Percentiles rank a stretch among this genome's conserved stretches.
Evolutionary conservation across 2,113 vertebrate genomes (phyloP).

Genomic region (Myodes glareolus): DNA sequence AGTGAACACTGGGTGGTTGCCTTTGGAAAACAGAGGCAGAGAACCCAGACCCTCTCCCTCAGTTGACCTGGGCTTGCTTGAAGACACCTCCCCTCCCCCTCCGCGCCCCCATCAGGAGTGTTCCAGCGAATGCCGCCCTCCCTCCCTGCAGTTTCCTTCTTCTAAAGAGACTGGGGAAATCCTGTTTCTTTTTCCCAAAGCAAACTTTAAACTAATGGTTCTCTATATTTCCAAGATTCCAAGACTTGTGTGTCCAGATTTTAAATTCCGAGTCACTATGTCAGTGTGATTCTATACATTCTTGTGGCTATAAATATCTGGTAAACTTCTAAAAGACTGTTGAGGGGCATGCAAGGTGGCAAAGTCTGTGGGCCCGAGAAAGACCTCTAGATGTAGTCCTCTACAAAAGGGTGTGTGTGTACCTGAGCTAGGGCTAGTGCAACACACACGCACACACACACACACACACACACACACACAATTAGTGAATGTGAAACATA

Average conservation of each 20-base stretch:
- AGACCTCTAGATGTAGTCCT: not conserved
- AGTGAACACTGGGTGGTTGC: not conserved
- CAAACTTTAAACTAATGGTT: not conserved
- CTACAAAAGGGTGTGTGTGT: not conserved
- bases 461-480: not conserved
- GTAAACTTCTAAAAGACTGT: not conserved
- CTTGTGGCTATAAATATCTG: not conserved
- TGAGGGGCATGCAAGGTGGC: too few species aligned
- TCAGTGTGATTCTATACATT: not conserved
- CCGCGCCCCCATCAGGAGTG: not conserved
- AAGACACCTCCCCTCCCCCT: too few species aligned
- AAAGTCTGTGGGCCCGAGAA: too few species aligned
- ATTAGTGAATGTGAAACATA: not conserved
- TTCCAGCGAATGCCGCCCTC: not conserved
- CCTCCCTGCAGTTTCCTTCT: not conserved
- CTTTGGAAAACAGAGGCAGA: not conserved
- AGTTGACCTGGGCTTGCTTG: not conserved
- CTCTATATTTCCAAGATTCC: conserved; percentile 25
- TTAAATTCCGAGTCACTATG: conserved; percentile 3
- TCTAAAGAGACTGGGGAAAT: not conserved
- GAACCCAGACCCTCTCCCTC: not conserved
- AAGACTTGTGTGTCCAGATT: not conserved
- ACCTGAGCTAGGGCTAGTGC: not conserved
- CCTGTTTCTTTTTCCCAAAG: not conserved
- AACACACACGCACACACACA: not conserved